Conservation (phyloP, 1,140 invertebrate genomes). For the Whitmania pigra region DNA sequence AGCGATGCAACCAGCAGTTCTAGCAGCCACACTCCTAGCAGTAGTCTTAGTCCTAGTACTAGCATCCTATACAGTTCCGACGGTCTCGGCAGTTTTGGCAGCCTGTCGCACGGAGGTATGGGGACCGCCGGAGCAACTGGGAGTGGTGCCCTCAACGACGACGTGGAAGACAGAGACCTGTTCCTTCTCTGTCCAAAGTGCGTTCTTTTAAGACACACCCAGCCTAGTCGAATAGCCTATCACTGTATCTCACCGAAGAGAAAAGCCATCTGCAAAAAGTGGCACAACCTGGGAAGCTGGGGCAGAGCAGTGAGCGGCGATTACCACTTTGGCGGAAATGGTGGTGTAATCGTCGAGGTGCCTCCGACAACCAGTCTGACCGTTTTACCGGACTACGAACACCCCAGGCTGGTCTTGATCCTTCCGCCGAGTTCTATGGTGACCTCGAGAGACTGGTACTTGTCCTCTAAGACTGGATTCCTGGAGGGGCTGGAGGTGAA, state of each 20-base stretch:
- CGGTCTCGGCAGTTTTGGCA: conserved; percentile 19
- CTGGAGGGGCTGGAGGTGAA: conserved; percentile 25
- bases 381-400: conserved; percentile 25
- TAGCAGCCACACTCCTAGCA: conserved; percentile 19
- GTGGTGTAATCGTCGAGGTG: conserved; percentile 5
- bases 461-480: conserved; percentile 21
- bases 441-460: conserved; percentile 23
- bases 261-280: conserved; percentile 21
- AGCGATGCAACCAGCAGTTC: conserved; percentile 13
- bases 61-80: conserved; percentile 22
- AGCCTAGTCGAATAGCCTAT: conserved; percentile 22
- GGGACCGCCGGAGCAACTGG: not conserved
- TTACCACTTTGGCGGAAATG: conserved; percentile 16
- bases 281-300: conserved; percentile 24
- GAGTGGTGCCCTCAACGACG: not conserved
- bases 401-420: conserved; percentile 23
- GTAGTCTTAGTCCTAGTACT: conserved; percentile 15
- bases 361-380: conserved; percentile 20
- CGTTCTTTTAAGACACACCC: conserved; percentile 22
- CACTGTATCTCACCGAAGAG: conserved; percentile 22
- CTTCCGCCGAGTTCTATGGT: conserved; percentile 23
- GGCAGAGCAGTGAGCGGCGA: conserved; percentile 17
- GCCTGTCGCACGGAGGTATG: not conserved
- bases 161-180: conserved; percentile 17
- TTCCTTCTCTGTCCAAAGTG: conserved; percentile 25